Evolutionary conservation across 1,140 invertebrate genomes (phyloP), one percentile per base, ranked within the genome.

Genomic region (Sitobion miscanthi): DNA sequence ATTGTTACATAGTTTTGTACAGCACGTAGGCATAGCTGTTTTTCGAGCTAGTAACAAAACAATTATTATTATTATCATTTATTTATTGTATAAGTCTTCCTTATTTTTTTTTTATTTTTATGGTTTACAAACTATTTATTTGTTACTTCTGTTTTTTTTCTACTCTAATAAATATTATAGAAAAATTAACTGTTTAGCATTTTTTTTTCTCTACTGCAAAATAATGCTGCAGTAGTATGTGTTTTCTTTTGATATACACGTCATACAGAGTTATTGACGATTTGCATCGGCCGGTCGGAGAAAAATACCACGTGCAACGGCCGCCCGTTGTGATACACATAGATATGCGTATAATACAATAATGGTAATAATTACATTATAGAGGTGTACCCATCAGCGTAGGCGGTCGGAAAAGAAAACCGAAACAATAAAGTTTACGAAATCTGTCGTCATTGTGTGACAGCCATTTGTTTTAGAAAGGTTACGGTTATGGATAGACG

Each of bases 391-490:
- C 54, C 89, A 69, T 90, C 54, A 62, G 89, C 54, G 57, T 90
- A 69, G 89, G 89, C 89, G 89, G 89, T 69, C 54, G 25, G 25
- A 45, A 90, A 90, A 90, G 23, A 90, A 90, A 90, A 57, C 54
- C 23, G 88, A 90, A 90, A 90, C 89, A 90, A 90, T 90, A 54
- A 88, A 90, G 89, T 90, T 90, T 90, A 90, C 89, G 89, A 69
- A 90, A 90, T 69, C 89, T 42, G 54, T 90, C 89, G 57, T 90
- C 89, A 69, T 90, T 90, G 89, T 57, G 38, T 30, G 87, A 62
- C 88, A 45, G 88, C 25, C 35, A 21, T 69, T 90, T 69, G 54
- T 90, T 62, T 90, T 69, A 90, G 89, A 69, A 90, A 90, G 54
- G 88, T 90, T 62, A 90, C 54, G 14, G 35, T 45, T 25, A 90